Evolutionary conservation across 2,888 invertebrate species (phyloP).

Genomic region (Trichacis sp.): DNA sequence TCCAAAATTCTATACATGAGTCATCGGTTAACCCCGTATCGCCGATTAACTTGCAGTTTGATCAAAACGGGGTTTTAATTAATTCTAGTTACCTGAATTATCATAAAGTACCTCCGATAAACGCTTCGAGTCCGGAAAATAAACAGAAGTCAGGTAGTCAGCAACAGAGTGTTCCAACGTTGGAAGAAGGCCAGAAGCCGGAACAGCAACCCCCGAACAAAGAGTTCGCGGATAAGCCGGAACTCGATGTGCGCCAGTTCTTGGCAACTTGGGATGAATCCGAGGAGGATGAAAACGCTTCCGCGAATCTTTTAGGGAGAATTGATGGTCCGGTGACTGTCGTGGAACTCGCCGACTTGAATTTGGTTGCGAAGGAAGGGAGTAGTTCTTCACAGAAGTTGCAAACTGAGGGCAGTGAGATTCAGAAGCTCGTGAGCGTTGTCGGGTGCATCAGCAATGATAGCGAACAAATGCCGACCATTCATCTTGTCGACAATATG

Average conservation of each 20-base stretch:
- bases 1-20: conserved; percentile 57
- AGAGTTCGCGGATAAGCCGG: conserved; percentile 61
- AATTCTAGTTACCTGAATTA: conserved; percentile 58
- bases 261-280: conserved; percentile 67
- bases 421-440: conserved; percentile 51
- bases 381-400: no score
- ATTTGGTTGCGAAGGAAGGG: conserved; percentile 37
- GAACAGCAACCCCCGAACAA: conserved; percentile 38
- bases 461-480: conserved; percentile 60
- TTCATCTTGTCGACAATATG: conserved; percentile 63
- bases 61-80: conserved; percentile 64
- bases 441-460: conserved; percentile 58
- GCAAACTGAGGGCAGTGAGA: conserved; percentile 8
- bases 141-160: conserved; percentile 7
- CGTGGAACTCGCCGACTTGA: conserved; percentile 52
- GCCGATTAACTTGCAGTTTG: conserved; percentile 65
- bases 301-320: conserved; percentile 45
- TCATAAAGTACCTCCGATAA: conserved; percentile 42
- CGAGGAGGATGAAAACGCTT: conserved; percentile 61
- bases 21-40: conserved; percentile 48
- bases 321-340: conserved; percentile 50
- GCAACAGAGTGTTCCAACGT: conserved; percentile 23
- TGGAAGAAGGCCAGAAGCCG: conserved; percentile 3
- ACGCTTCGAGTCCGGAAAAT: neutral
- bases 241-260: conserved; percentile 65